These are phyloP conservation scores for Condylura cristata DNA, from an alignment of 2,113 vertebrate species.

Conservation along the genomic window DNA sequence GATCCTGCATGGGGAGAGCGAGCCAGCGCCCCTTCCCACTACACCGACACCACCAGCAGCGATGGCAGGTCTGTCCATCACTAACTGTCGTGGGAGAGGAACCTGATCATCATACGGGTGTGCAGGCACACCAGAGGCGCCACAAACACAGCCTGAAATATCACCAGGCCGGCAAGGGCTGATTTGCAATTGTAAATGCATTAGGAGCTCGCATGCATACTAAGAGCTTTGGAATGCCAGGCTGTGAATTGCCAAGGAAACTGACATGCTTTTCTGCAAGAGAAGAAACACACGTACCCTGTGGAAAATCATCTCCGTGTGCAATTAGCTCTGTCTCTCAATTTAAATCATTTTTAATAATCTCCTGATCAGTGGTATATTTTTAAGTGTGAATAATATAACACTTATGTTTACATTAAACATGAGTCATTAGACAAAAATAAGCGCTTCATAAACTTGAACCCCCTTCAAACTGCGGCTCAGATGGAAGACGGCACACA, in stretches of 20 bases:
- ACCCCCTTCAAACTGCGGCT: not conserved
- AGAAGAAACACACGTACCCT: not conserved
- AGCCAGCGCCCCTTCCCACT: slow-evolving; percentile 19
- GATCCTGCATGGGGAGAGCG: not conserved
- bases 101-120: not conserved
- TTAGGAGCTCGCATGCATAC: not conserved
- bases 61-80: not conserved
- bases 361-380: slow-evolving; percentile 64
- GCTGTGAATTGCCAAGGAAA: slow-evolving; percentile 55
- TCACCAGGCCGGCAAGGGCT: not conserved
- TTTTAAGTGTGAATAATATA: slow-evolving; percentile 74
- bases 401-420: slow-evolving; percentile 28
- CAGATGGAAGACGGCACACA: not conserved
- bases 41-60: slow-evolving; percentile 34
- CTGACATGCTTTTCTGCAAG: slow-evolving; percentile 8
- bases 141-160: slow-evolving; percentile 50
- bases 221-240: slow-evolving; percentile 26
- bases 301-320: slow-evolving; percentile 58
- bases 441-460: slow-evolving; percentile 21
- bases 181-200: slow-evolving; percentile 64
- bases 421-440: slow-evolving; percentile 29
- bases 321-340: slow-evolving; percentile 64
- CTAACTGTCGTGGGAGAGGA: slow-evolving; percentile 51
- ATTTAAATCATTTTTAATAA: slow-evolving; percentile 72
- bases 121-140: slow-evolving; percentile 36